Evolutionary conservation across 2,113 vertebrate species (phyloP), one percentile per base, ranked within the genome.

Genomic region (Tachysurus vachellii): DNA sequence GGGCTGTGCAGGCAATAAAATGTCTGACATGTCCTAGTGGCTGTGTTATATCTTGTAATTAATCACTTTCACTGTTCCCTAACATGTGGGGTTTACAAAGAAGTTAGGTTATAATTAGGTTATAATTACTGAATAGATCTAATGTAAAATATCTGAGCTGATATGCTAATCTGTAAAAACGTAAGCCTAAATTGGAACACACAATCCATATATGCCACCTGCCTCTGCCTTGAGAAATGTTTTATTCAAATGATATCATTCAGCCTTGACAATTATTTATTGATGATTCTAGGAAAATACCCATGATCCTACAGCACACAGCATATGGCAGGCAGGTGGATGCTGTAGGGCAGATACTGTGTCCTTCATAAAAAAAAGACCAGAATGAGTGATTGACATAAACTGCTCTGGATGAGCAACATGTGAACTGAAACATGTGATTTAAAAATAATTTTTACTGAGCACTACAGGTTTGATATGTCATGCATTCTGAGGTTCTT

Each of bases 211-310:
- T 83, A 82, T 88, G 56, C 86, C 86, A 90, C 76, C 88, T 91
- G 88, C 87, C 82, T 89, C 75, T 86, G 50, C 82, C 82, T 85
- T 87, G 77, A 89, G 70, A 84, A 84, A 84, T 89, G 88, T 89
- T 88, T 88, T 88, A 90, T 86, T 84, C 83, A 85, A 82, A 77
- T 81, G 85, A 88, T 88, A 88, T 87, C 68, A 84, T 88, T 80
- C 47, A 86, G 66, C 88, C 77, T 62, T 68, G 79, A 75, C 85
- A 84, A 89, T 91, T 19, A 88, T 87, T 91, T 89, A 91, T 91
- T 88, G 66, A 91, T 89, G 82, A 85, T 83, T 89, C 87, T 80
- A 83, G 85, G 80, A 87, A 87, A 85, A 88, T 86, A 73, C 47
- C 54, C 87, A 88, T 53, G 80, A 89, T 87, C 88, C 68, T 50